Evolutionary conservation across 2,113 vertebrate species (phyloP).

Genomic region (Plecotus auritus): DNA sequence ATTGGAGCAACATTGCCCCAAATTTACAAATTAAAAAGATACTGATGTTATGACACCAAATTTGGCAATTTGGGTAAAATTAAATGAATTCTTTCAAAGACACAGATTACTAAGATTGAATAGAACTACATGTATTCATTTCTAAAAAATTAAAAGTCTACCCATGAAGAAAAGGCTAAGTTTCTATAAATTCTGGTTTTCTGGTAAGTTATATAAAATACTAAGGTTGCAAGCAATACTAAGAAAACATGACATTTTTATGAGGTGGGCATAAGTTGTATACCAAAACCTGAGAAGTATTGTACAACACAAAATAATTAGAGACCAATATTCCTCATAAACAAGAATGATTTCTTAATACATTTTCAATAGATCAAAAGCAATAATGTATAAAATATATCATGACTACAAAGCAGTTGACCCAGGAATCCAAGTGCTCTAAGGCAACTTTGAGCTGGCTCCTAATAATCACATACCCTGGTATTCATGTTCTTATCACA

Average conservation of each 20-base stretch:
- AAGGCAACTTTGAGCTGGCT: no score
- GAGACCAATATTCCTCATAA: not conserved
- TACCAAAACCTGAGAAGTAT: not conserved
- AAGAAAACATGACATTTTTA: not conserved
- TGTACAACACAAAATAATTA: not conserved
- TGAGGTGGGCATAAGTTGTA: not conserved
- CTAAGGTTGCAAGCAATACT: not conserved
- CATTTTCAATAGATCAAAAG: not conserved
- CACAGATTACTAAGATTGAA: not conserved
- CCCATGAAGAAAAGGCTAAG: not conserved
- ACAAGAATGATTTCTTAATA: not conserved
- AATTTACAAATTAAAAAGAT: not conserved
- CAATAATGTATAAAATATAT: not conserved
- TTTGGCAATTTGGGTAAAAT: not conserved
- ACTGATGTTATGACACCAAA: not conserved
- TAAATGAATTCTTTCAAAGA: not conserved
- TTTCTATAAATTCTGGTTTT: not conserved
- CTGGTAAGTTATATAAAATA: not conserved
- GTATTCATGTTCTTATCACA: not conserved
- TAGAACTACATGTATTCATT: not conserved
- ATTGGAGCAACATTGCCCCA: not conserved
- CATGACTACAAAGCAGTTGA: no score
- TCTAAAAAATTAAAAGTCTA: not conserved
- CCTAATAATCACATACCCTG: no score
- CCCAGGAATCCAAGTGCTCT: not conserved